A percentile compares a stretch with the other conserved stretches of the same genome.
Evolutionary conservation across 2,797 vertebrate species (phyloP).

Genomic region (Manis crassicaudata): DNA sequence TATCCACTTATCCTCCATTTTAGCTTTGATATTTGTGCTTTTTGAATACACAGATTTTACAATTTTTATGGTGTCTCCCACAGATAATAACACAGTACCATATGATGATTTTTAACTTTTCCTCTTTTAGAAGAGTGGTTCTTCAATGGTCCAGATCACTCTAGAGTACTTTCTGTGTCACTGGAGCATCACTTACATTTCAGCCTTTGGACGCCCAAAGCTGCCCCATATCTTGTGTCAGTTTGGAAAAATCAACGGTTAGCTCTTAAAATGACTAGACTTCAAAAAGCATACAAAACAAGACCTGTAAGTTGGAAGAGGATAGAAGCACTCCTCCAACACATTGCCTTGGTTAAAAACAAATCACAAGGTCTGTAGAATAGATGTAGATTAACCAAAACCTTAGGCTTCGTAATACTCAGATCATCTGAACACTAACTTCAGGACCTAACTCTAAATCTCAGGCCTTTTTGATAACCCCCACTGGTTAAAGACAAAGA

Average conservation of each 20-base stretch:
- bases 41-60: slow-evolving; percentile 17
- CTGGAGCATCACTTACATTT: slow-evolving; percentile 9
- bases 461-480: slow-evolving; percentile 17
- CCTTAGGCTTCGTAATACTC: not conserved
- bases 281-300: slow-evolving; percentile 48
- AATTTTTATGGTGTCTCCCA: not conserved
- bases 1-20: not conserved
- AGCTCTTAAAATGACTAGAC: slow-evolving; percentile 41
- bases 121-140: slow-evolving; percentile 19
- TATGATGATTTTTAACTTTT: slow-evolving; percentile 41
- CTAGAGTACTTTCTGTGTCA: not conserved
- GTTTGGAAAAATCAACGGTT: slow-evolving; percentile 47
- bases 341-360: not conserved
- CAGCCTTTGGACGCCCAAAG: not conserved
- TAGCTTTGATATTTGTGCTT: not conserved
- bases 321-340: not conserved
- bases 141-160: slow-evolving; percentile 15
- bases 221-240: not conserved
- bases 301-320: not conserved
- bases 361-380: not conserved
- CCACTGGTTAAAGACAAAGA: not conserved
- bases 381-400: not conserved
- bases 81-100: not conserved
- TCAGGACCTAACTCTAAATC: not conserved
- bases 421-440: not conserved